Evolutionary conservation across 2,113 vertebrate species (phyloP).

Genomic region (Rhinolophus ferrumequinum): DNA sequence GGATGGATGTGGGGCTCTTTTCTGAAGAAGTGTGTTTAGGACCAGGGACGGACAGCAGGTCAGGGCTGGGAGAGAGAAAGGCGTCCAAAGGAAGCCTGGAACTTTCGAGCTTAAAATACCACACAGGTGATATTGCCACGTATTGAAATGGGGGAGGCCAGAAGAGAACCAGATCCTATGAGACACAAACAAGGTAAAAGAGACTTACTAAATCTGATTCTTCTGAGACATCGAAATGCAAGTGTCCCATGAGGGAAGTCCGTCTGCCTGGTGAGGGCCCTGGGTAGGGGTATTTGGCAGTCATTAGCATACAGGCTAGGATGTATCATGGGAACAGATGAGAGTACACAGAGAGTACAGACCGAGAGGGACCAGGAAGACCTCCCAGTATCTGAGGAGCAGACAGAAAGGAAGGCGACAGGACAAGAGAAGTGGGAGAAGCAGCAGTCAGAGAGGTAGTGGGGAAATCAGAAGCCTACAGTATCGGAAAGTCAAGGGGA

Average conservation of each 20-base stretch:
- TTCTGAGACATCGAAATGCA: background rate
- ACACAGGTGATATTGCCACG: no score
- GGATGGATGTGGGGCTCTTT: background rate
- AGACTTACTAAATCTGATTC: background rate
- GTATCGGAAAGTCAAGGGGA: background rate
- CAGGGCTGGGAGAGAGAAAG: background rate
- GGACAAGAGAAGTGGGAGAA: background rate
- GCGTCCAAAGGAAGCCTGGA: background rate
- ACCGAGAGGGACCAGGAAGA: background rate
- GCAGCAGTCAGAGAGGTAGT: background rate
- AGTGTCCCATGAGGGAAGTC: background rate
- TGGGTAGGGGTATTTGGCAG: fast-evolving
- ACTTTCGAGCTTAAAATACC: background rate
- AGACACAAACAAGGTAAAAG: background rate
- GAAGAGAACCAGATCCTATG: background rate
- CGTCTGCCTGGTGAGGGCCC: fast-evolving
- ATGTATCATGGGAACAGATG: background rate
- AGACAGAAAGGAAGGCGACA: background rate
- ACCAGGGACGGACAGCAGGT: background rate
- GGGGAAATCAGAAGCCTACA: background rate
- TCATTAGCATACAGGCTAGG: background rate
- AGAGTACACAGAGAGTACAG: background rate
- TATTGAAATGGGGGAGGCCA: background rate
- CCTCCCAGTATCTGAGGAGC: background rate
- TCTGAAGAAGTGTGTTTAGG: background rate